Conservation (phyloP, 2,888 invertebrate genomes). For the Clistopyga incitator region DNA sequence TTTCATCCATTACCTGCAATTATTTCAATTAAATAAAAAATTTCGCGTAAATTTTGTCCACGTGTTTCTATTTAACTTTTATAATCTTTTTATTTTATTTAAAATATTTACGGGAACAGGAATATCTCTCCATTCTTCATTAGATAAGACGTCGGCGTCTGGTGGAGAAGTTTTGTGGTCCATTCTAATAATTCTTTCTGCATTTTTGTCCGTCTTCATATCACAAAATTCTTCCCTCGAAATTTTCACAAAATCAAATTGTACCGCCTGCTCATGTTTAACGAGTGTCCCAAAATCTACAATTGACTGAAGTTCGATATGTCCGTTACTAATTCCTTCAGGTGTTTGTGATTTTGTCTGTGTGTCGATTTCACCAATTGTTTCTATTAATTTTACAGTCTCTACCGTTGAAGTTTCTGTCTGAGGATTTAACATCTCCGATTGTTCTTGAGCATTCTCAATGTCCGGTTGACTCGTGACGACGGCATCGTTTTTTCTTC, state of each 20-base stretch:
- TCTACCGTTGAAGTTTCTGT: background rate
- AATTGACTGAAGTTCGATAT: background rate
- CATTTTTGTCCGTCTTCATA: constrained; percentile 13
- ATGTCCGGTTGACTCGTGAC: background rate
- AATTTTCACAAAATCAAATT: constrained; percentile 17
- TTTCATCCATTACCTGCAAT: constrained; percentile 33
- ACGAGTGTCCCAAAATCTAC: background rate
- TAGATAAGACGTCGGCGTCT: constrained; percentile 5
- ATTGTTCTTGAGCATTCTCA: background rate
- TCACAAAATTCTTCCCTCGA: constrained; percentile 32
- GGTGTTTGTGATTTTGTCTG: constrained; percentile 12
- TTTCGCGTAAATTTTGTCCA: background rate
- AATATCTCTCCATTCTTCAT: constrained; percentile 42
- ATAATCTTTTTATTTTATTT: background rate
- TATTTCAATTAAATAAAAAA: background rate
- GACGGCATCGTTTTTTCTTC: constrained; percentile 7
- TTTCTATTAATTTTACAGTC: background rate
- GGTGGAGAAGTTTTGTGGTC: constrained; percentile 30
- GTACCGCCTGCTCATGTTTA: background rate
- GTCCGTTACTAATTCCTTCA: constrained; percentile 8
- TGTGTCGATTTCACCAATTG: background rate
- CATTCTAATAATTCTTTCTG: constrained; percentile 24
- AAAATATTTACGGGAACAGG: constrained; percentile 33
- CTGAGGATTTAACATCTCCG: too few species aligned
- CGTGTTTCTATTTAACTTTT: background rate